These are phyloP conservation scores for Petrosia ficiformis DNA, from an alignment of 37 sponge, comb jelly and placozoan genomes.

Conservation along the genomic window DNA sequence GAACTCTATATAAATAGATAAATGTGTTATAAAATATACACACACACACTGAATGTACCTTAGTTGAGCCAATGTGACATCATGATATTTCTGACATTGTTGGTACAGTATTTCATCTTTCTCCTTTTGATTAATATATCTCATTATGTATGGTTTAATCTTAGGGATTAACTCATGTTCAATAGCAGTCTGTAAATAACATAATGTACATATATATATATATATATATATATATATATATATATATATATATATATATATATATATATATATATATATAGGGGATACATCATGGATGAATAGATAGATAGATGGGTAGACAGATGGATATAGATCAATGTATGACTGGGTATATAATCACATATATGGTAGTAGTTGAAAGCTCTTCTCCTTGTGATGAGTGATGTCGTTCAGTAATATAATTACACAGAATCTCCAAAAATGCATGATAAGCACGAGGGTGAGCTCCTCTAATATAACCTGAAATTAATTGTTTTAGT, in stretches of 20 bases:
- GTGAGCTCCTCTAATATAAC: conserved; percentile 25
- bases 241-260: too few relatives aligned
- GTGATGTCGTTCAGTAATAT: conserved; percentile 42
- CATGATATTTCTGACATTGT: conserved; percentile 22
- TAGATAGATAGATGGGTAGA: too few relatives aligned
- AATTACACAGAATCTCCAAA: conserved; percentile 41
- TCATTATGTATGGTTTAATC: conserved; percentile 15
- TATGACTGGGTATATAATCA: too few relatives aligned
- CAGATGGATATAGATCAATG: too few relatives aligned
- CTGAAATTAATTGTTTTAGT: neutral
- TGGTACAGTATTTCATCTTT: conserved; percentile 15
- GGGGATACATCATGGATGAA: too few relatives aligned
- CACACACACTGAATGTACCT: neutral
- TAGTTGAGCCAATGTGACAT: conserved; percentile 40
- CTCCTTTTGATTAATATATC: conserved; percentile 14
- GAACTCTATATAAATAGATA: too few relatives aligned
- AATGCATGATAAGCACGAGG: conserved; percentile 41
- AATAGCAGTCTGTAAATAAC: conserved; percentile 25
- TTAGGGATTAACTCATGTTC: conserved; percentile 40
- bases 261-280: too few relatives aligned
- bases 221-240: too few relatives aligned
- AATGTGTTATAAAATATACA: too few relatives aligned
- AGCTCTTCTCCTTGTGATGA: conserved; percentile 41
- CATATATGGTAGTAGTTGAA: conserved; percentile 27
- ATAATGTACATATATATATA: neutral